Evolutionary conservation across 2,797 vertebrate genomes (phyloP).

Genomic region (Rhodeus uyekii): DNA sequence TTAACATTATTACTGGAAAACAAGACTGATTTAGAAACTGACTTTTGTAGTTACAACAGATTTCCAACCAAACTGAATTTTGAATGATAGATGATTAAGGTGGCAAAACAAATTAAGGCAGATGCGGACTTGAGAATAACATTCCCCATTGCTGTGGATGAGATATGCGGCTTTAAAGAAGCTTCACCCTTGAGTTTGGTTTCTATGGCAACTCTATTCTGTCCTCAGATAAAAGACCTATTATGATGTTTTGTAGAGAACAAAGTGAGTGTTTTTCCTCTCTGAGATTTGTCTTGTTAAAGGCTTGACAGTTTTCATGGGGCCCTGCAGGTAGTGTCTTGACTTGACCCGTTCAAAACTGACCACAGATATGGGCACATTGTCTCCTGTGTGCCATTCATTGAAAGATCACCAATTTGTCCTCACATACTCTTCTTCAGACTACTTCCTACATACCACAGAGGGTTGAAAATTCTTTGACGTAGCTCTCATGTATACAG

Average conservation of each 20-base stretch:
- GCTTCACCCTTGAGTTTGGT: slow-evolving; percentile 63
- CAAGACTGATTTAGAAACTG: not conserved
- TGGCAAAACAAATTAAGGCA: slow-evolving; percentile 22
- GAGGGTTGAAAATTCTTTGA: slow-evolving; percentile 2
- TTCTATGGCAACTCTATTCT: slow-evolving; percentile 67
- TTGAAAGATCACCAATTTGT: slow-evolving; percentile 25
- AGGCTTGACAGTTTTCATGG: slow-evolving; percentile 45
- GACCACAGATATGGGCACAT: slow-evolving; percentile 19
- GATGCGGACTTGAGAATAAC: slow-evolving; percentile 30
- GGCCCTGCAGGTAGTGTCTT: slow-evolving; percentile 18
- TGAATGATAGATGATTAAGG: slow-evolving; percentile 26
- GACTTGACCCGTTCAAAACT: slow-evolving; percentile 20
- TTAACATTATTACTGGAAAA: not conserved
- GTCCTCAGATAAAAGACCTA: slow-evolving; percentile 63
- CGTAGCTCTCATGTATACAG: slow-evolving; percentile 5
- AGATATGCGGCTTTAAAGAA: slow-evolving; percentile 54
- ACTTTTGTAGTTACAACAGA: not conserved
- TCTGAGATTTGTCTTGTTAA: slow-evolving; percentile 52
- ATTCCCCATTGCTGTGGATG: slow-evolving; percentile 35
- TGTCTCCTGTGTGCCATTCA: slow-evolving; percentile 5
- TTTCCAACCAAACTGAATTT: slow-evolving; percentile 13
- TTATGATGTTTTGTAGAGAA: slow-evolving; percentile 58
- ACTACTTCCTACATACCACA: not conserved
- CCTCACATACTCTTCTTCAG: not conserved
- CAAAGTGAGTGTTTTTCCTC: slow-evolving; percentile 42